Evolutionary conservation across 2,113 vertebrate genomes (phyloP).

Genomic region (Rhinogobius similis): DNA sequence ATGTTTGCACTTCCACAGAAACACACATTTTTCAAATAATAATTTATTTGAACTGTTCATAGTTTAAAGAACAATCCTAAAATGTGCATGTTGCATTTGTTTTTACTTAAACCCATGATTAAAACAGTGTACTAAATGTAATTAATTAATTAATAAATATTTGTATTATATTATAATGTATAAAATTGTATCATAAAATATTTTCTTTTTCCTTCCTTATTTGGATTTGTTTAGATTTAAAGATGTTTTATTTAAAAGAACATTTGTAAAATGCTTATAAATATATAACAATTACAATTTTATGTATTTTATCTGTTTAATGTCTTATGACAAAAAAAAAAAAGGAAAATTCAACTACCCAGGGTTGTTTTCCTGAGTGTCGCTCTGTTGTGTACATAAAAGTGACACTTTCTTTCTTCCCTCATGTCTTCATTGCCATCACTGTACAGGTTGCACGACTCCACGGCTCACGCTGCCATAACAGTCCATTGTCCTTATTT

Average conservation of each 20-base stretch:
- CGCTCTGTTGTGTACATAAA: conserved; percentile 65
- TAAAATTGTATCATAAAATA: neutral
- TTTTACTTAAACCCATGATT: neutral
- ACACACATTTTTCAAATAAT: neutral
- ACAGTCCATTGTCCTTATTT: conserved; percentile 73
- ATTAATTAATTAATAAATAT: too few relatives aligned
- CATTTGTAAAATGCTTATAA: too few relatives aligned
- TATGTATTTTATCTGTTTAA: neutral
- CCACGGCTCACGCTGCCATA: conserved; percentile 45
- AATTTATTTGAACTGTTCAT: neutral
- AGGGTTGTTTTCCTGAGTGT: conserved; percentile 52
- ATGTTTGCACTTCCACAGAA: neutral
- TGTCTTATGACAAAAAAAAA: neutral
- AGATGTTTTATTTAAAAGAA: too few relatives aligned
- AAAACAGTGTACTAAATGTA: neutral
- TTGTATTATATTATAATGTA: neutral
- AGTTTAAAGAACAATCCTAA: neutral
- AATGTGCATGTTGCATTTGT: neutral
- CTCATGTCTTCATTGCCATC: conserved; percentile 51
- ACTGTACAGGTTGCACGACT: conserved; percentile 53
- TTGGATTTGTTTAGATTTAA: neutral
- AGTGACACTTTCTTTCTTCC: conserved; percentile 57
- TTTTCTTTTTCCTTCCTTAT: neutral
- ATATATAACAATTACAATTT: too few relatives aligned
- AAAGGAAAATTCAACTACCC: conserved; percentile 20